phyloP scores from a whole-genome alignment of 2,113 vertebrate genomes.

The Zapornia atra region DNA sequence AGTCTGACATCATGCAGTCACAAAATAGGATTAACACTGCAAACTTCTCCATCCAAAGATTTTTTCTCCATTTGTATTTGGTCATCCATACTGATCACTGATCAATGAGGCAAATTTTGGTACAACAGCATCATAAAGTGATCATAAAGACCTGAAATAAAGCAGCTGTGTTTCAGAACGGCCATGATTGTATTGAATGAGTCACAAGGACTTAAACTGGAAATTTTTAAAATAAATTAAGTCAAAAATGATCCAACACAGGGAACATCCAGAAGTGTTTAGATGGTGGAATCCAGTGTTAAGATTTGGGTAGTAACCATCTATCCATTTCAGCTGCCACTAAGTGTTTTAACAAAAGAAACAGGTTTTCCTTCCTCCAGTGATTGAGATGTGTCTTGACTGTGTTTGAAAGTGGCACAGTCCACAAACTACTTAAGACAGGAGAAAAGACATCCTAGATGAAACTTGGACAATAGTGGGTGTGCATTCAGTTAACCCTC shows the following conservation, averaged over 20 bases:
- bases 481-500: background rate
- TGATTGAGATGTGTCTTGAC: background rate
- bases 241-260: background rate
- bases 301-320: background rate
- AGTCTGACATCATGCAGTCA: background rate
- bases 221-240: background rate
- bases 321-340: background rate
- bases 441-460: background rate
- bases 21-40: background rate
- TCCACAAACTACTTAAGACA: background rate
- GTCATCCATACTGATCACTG: background rate
- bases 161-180: background rate
- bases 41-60: background rate
- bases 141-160: background rate
- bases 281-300: background rate
- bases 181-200: background rate
- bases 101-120: background rate
- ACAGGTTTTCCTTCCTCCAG: background rate
- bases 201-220: background rate
- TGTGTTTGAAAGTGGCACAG: background rate
- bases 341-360: background rate
- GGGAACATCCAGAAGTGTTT: background rate
- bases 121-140: background rate
- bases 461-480: background rate
- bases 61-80: background rate